Percentiles rank a stretch among this genome's conserved stretches.
phyloP scores from a whole-genome alignment of 2,113 vertebrate genomes.

The Reinhardtius hippoglossoides region DNA sequence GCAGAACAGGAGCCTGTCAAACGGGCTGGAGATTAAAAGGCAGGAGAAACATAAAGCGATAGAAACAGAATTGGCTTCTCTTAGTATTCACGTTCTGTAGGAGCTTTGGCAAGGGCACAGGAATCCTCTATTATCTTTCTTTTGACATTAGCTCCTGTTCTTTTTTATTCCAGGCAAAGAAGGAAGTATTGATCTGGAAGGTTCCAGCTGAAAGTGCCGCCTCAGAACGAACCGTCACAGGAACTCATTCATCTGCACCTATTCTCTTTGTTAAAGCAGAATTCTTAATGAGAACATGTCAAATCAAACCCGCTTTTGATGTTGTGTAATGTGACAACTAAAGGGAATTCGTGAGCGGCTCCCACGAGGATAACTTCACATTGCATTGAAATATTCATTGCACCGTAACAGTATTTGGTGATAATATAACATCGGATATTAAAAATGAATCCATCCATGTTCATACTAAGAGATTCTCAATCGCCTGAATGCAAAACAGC shows the following conservation, averaged over 20 bases:
- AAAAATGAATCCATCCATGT: slow-evolving; percentile 9
- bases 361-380: slow-evolving; percentile 23
- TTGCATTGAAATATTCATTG: slow-evolving; percentile 20
- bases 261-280: background rate
- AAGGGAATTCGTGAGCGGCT: slow-evolving; percentile 28
- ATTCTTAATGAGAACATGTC: background rate
- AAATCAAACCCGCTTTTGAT: slow-evolving; percentile 27
- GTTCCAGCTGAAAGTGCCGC: slow-evolving; percentile 39
- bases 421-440: background rate
- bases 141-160: slow-evolving; percentile 27
- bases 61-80: slow-evolving; percentile 1
- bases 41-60: slow-evolving; percentile 5
- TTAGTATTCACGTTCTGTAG: slow-evolving; percentile 17
- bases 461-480: background rate
- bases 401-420: background rate
- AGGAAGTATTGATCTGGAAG: slow-evolving; percentile 52
- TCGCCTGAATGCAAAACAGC: background rate
- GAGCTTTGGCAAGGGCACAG: slow-evolving; percentile 28
- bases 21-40: slow-evolving; percentile 24
- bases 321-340: slow-evolving; percentile 24
- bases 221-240: slow-evolving; percentile 42
- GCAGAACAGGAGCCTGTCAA: slow-evolving; percentile 12
- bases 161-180: slow-evolving; percentile 31
- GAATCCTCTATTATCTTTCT: slow-evolving; percentile 44
- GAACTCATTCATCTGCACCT: slow-evolving; percentile 24